Base-by-base conservation (phyloP, 2,888 invertebrate genomes). In the Nomada goodeniana region DNA sequence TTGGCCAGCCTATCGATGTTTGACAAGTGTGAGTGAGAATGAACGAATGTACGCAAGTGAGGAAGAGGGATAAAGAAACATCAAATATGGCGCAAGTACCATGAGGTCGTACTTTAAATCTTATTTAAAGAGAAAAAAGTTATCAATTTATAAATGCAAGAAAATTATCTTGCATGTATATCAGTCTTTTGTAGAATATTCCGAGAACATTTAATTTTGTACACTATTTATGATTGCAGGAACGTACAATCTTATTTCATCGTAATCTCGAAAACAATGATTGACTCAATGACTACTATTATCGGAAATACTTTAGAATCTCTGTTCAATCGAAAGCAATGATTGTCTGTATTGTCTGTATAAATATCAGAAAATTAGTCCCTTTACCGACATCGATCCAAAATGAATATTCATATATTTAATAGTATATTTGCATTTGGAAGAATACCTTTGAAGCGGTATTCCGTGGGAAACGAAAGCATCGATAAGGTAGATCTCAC, bases 401-500 rank as follows among this genome's bases (percentile, higher is more conserved):
- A 59, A 59, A n/a, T 5, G 52, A 26, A 18, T 23, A 29, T 29
- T 29, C 29, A 29, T 29, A 29, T 7, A 36, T 36, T 36, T 36
- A 7, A 36, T 7, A 36, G 36, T 36, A 7, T 7, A 36, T 7
- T 36, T 36, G 36, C 36, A 36, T 36, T 36, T 36, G 36, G 36
- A 36, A 36, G 36, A 36, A 36, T 20, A 36, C 11, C 47, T 7
- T 47, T 15, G 64, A 26, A 26, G 18, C n/a, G 13, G 26, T 42
- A 52, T 23, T 13, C 7, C 20, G 5, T 13, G 3, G 61, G 23
- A 11, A 55, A 71, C n/a, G 42, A 42, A 29, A 1, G 18, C 29
- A 53, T 85, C 78, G 74, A 65, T 63, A 69, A 69, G 11, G 55
- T 79, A 69, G 65, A 68, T 50, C 5, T 50, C 18, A 18, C 36